Conservation (phyloP, 2,888 invertebrate species). For the Macrophya alboannulata region DNA sequence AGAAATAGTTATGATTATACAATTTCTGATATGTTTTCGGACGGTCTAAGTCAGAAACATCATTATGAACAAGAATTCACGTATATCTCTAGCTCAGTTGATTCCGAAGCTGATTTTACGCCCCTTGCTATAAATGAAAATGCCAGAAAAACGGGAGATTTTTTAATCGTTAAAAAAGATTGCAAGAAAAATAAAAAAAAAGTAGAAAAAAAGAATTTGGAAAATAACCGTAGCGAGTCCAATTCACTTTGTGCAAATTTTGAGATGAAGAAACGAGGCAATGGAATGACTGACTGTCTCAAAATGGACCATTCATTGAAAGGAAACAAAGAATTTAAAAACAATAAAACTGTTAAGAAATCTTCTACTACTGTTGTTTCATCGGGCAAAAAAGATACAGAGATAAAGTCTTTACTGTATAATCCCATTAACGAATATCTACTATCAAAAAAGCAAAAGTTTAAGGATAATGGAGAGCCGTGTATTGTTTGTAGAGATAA, state of each 20-base stretch:
- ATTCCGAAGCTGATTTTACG: neutral
- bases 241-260: neutral
- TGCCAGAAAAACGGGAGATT: neutral
- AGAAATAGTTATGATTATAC: neutral
- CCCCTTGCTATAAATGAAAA: neutral
- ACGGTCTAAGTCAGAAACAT: constrained; percentile 14
- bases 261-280: neutral
- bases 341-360: neutral
- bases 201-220: neutral
- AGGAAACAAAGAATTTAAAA: neutral
- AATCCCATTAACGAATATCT: neutral
- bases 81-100: neutral
- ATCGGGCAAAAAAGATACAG: neutral
- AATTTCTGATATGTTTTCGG: constrained; percentile 17
- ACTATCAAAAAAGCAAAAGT: neutral
- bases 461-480: neutral
- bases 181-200: neutral
- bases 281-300: neutral
- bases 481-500: neutral
- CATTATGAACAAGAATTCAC: neutral
- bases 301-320: neutral
- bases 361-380: neutral
- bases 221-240: neutral
- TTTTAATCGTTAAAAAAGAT: neutral
- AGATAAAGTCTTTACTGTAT: no score